Conservation (phyloP, 2,888 invertebrate genomes). For the Sthenelais limicola region DNA sequence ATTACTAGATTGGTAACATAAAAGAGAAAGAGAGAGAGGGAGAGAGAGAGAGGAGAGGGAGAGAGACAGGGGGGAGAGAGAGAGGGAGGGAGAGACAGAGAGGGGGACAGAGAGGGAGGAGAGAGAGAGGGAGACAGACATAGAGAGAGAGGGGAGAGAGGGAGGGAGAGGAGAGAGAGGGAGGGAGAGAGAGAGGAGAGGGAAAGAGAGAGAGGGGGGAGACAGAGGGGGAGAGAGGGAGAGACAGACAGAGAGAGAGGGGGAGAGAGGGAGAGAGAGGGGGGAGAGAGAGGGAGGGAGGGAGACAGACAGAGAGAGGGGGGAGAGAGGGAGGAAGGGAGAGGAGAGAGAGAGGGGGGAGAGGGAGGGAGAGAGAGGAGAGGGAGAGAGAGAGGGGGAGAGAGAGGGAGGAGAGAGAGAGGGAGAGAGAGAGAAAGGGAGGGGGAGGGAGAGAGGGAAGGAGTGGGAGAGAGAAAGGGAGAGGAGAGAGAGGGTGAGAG, state of each 20-base stretch:
- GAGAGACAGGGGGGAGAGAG: not conserved
- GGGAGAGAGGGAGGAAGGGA: not conserved
- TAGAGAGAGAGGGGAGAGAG: not conserved
- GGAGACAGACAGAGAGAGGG: not conserved
- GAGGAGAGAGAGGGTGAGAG: too few species aligned
- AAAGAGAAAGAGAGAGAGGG: conserved; percentile 23
- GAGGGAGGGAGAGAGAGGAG: too few species aligned
- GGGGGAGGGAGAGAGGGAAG: too few species aligned
- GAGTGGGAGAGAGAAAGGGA: too few species aligned
- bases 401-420: too few species aligned
- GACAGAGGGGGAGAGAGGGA: not conserved
- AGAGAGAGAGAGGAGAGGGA: not conserved
- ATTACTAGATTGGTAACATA: conserved; percentile 7
- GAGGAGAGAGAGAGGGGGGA: not conserved
- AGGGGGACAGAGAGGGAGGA: not conserved
- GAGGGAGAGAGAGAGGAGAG: not conserved
- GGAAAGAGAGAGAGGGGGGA: not conserved
- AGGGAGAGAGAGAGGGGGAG: too few species aligned
- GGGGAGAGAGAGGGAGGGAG: not conserved
- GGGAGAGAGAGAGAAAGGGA: too few species aligned
- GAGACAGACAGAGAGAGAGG: not conserved
- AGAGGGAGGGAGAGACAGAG: not conserved
- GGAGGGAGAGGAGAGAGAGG: not conserved
- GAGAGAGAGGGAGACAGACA: not conserved
- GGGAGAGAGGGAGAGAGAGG: not conserved